Percentiles rank a stretch among this genome's conserved stretches.
These are phyloP conservation scores for Halcyon malimbica DNA, from an alignment of 2,113 vertebrate genomes.

Conservation along the genomic window DNA sequence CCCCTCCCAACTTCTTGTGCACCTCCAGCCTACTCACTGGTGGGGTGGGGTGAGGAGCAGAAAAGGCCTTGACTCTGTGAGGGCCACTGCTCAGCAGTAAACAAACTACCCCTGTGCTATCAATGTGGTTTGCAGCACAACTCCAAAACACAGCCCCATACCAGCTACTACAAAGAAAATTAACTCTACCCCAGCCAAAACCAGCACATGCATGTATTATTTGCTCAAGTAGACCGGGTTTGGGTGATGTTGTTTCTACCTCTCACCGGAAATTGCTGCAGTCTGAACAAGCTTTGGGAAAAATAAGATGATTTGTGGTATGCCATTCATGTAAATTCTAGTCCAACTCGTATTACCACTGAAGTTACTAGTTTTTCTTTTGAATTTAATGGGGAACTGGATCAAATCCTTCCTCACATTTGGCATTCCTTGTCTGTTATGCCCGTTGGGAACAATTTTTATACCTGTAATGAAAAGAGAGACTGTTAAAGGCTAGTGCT, in stretches of 20 bases:
- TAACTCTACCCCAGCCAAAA: not conserved
- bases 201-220: not conserved
- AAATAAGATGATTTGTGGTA: not conserved
- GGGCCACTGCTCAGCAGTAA: not conserved
- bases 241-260: not conserved
- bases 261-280: not conserved
- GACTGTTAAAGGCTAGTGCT: not conserved
- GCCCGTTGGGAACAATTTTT: not conserved
- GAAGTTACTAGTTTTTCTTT: slow-evolving; percentile 4
- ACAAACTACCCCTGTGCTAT: not conserved
- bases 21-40: not conserved
- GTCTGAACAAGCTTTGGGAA: not conserved
- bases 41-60: not conserved
- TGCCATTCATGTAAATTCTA: not conserved
- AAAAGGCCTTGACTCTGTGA: not conserved
- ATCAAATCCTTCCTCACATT: not conserved
- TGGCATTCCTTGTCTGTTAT: not conserved
- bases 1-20: too few relatives aligned
- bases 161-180: not conserved
- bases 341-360: not conserved
- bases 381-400: slow-evolving; percentile 1
- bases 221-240: not conserved
- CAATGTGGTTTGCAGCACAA: not conserved
- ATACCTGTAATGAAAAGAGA: not conserved
- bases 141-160: not conserved